Conservation (phyloP, 2,797 vertebrate species). For the Huso huso region DNA sequence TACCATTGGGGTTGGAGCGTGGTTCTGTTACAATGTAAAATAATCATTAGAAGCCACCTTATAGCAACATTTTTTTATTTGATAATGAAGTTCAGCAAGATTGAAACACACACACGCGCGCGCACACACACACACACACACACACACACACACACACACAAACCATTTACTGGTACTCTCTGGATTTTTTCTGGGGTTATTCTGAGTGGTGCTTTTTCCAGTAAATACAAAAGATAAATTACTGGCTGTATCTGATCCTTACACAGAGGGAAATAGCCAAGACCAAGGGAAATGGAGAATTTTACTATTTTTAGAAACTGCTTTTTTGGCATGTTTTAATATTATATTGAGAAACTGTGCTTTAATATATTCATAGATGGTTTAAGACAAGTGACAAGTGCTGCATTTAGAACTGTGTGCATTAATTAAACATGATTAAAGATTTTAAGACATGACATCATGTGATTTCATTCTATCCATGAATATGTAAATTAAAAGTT, state of each 20-base stretch:
- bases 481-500: conserved; percentile 2
- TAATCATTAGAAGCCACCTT: too few relatives aligned
- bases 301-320: conserved; percentile 1
- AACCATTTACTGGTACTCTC: conserved; percentile 26
- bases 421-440: conserved; percentile 6
- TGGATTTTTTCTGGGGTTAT: conserved; percentile 44
- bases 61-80: too few relatives aligned
- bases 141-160: too few relatives aligned
- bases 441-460: background rate
- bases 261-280: conserved; percentile 18
- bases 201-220: conserved; percentile 27
- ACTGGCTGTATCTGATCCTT: conserved; percentile 42
- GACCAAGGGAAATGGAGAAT: background rate
- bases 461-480: background rate
- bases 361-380: background rate
- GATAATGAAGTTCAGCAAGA: too few relatives aligned
- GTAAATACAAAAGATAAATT: conserved; percentile 34
- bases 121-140: too few relatives aligned
- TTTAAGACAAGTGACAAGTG: background rate
- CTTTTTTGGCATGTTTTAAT: background rate
- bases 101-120: too few relatives aligned
- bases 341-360: conserved; percentile 1
- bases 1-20: too few relatives aligned
- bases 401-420: conserved; percentile 2
- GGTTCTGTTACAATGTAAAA: too few relatives aligned